These are phyloP conservation scores for Cryptosula pallasiana DNA, from an alignment of 2,888 invertebrate species.

Conservation along the genomic window DNA sequence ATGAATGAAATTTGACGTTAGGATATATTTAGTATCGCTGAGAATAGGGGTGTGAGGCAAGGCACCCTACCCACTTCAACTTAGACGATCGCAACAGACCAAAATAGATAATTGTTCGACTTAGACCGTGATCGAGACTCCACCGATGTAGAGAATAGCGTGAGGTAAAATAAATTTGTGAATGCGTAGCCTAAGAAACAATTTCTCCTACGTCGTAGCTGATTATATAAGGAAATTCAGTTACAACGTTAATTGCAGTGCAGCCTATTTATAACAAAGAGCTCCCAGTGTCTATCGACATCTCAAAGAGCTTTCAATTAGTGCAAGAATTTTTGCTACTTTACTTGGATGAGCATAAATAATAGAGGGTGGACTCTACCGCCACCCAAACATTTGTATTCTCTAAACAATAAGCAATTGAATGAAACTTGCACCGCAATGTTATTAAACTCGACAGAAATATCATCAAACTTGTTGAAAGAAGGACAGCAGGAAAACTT, in stretches of 20 bases:
- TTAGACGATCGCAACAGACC: too few relatives aligned
- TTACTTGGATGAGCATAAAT: not conserved
- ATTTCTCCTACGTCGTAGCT: conserved; percentile 2
- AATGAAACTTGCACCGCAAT: not conserved
- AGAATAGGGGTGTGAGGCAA: too few relatives aligned
- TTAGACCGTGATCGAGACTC: too few relatives aligned
- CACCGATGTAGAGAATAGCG: not conserved
- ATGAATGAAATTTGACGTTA: too few relatives aligned
- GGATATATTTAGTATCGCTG: too few relatives aligned
- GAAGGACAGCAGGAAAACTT: not conserved
- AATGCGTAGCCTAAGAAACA: not conserved
- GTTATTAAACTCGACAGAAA: not conserved
- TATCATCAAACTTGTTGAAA: not conserved
- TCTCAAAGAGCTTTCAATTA: not conserved
- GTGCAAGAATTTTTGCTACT: not conserved
- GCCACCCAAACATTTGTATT: not conserved
- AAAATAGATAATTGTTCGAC: not conserved
- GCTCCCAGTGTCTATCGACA: too few relatives aligned
- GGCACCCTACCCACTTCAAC: too few relatives aligned
- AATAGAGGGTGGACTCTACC: not conserved
- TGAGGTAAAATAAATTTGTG: not conserved
- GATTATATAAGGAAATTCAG: not conserved
- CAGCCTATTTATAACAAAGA: not conserved
- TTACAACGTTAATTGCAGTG: not conserved
- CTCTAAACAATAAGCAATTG: not conserved